Conservation (phyloP, 2,797 vertebrate genomes). For the Dryobates pubescens region DNA sequence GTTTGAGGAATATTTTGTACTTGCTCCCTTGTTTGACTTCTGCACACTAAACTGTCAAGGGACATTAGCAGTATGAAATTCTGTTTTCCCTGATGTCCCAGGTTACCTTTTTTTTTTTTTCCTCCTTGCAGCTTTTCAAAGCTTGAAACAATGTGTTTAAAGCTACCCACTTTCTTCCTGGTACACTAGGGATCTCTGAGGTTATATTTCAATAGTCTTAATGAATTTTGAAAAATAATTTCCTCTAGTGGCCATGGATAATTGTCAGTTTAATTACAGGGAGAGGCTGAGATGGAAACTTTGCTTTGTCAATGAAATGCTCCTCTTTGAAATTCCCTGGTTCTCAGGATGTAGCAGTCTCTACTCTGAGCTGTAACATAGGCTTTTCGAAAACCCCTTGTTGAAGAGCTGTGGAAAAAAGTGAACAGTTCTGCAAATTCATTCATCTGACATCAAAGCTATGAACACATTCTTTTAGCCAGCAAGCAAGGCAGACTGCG, state of each 20-base stretch:
- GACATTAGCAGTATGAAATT: not conserved
- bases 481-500: slow-evolving; percentile 31
- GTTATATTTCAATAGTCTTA: slow-evolving; percentile 58
- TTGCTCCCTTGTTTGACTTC: slow-evolving; percentile 3
- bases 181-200: slow-evolving; percentile 28
- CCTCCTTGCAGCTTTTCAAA: not conserved
- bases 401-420: slow-evolving; percentile 48
- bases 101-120: not conserved
- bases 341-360: not conserved
- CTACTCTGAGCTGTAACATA: not conserved
- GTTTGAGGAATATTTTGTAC: slow-evolving; percentile 29
- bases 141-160: slow-evolving; percentile 22
- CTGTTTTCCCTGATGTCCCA: slow-evolving; percentile 1
- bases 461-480: slow-evolving; percentile 52
- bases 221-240: slow-evolving; percentile 68
- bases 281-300: slow-evolving; percentile 46
- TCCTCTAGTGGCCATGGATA: slow-evolving; percentile 68
- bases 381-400: slow-evolving; percentile 21
- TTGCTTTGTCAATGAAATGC: slow-evolving; percentile 58
- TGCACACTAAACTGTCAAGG: not conserved
- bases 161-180: slow-evolving; percentile 38
- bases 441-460: slow-evolving; percentile 59
- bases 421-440: slow-evolving; percentile 54
- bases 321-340: slow-evolving; percentile 38
- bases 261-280: slow-evolving; percentile 71